These are phyloP conservation scores for Zoroaster sp. DNA, from an alignment of 53 echinoderm and acorn worm genomes.

Conservation along the genomic window DNA sequence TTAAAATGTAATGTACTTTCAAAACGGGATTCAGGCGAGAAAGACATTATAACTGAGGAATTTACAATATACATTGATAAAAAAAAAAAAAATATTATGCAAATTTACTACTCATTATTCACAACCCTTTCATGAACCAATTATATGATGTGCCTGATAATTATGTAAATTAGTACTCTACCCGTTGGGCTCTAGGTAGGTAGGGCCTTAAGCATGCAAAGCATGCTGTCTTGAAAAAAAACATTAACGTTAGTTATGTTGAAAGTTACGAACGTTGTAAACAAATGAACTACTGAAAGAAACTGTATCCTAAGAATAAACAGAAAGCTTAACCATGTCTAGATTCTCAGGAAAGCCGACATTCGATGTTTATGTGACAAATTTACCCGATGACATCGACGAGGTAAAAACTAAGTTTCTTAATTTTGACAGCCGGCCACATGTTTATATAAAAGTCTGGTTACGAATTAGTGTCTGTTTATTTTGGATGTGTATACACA, in stretches of 20 bases:
- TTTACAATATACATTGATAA: no score
- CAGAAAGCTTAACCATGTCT: neutral
- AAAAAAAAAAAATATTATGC: no score
- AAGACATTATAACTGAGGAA: no score
- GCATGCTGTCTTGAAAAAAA: neutral
- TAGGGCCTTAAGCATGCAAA: neutral
- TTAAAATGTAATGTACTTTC: no score
- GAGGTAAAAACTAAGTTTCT: slow-evolving; percentile 18
- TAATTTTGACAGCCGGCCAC: neutral
- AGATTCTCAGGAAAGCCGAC: slow-evolving; percentile 6
- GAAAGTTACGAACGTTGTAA: neutral
- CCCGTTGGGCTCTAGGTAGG: no score
- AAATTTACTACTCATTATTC: neutral
- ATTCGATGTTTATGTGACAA: slow-evolving; percentile 41
- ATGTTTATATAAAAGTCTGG: neutral
- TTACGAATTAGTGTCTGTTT: neutral
- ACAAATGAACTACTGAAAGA: neutral
- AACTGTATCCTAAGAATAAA: neutral
- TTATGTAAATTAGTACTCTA: no score
- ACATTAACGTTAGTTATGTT: neutral
- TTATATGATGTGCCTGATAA: neutral
- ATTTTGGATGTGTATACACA: neutral
- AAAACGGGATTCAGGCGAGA: no score
- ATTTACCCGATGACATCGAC: slow-evolving; percentile 36
- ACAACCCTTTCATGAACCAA: neutral